Conservation (phyloP, 2,888 invertebrate species). For the Luperina testacea region DNA sequence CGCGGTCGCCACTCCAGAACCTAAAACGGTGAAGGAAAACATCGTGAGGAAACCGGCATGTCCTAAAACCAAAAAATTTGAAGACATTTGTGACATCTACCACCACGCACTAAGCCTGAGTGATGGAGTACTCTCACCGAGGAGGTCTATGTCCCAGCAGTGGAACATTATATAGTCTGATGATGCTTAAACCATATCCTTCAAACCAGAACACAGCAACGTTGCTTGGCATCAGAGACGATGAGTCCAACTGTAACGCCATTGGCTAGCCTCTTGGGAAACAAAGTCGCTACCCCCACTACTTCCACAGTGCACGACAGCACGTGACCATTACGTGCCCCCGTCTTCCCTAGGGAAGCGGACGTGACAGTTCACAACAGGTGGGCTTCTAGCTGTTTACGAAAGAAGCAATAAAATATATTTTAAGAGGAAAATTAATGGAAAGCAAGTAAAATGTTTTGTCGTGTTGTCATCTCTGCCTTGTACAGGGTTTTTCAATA, state of each 20-base stretch:
- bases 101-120: too few relatives aligned
- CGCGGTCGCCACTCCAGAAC: too few relatives aligned
- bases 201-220: background rate
- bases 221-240: background rate
- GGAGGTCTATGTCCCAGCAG: too few relatives aligned
- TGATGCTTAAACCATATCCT: too few relatives aligned
- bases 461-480: too few relatives aligned
- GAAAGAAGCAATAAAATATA: background rate
- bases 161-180: too few relatives aligned
- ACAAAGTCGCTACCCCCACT: background rate
- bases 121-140: too few relatives aligned
- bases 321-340: constrained; percentile 29
- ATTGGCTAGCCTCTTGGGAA: background rate
- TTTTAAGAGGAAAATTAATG: background rate
- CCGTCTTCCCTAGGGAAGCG: constrained; percentile 4
- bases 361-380: constrained; percentile 31
- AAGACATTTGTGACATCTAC: too few relatives aligned
- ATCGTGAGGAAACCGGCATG: too few relatives aligned
- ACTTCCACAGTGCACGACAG: background rate
- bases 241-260: background rate
- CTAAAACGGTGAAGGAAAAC: too few relatives aligned
- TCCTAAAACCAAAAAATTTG: too few relatives aligned
- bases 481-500: too few relatives aligned
- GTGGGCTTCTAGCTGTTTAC: background rate
- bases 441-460: background rate